Evolutionary conservation across 2,888 invertebrate species (phyloP).

Genomic region (Acanthosoma haemorrhoidale): DNA sequence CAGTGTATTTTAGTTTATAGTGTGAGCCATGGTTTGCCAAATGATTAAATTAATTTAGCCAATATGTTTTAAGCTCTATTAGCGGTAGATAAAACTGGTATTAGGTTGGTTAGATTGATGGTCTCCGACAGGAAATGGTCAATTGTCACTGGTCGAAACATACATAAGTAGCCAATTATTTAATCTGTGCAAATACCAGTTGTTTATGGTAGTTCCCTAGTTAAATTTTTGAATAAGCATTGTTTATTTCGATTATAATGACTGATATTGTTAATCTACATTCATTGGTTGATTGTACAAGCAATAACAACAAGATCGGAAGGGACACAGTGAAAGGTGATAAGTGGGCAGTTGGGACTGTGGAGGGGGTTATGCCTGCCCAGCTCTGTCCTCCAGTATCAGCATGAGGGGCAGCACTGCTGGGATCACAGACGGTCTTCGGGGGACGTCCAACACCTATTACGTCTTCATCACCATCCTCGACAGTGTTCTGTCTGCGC

Average conservation of each 20-base stretch:
- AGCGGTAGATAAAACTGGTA: background rate
- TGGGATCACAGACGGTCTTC: conserved; percentile 59
- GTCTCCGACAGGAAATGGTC: background rate
- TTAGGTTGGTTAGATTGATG: background rate
- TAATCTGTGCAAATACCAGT: no score
- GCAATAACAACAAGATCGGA: no score
- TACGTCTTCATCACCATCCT: conserved; percentile 59
- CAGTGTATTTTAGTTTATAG: no score
- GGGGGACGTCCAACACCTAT: conserved; percentile 52
- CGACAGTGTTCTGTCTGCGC: conserved; percentile 65
- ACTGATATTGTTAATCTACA: no score
- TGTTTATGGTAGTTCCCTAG: no score
- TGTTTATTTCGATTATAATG: no score
- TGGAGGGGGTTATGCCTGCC: background rate
- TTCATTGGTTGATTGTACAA: no score
- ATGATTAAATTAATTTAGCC: no score
- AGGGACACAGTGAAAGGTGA: no score
- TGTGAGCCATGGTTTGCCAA: no score
- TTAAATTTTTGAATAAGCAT: no score
- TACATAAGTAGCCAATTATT: conserved; percentile 12
- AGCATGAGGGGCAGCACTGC: conserved; percentile 61
- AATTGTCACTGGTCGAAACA: conserved; percentile 4
- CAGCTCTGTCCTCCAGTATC: conserved; percentile 17
- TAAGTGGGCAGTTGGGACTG: background rate
- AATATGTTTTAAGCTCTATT: no score